Percentiles rank a stretch among this genome's conserved stretches.
Conservation (phyloP, 1,140 invertebrate species). For the Listronotus bonariensis region DNA sequence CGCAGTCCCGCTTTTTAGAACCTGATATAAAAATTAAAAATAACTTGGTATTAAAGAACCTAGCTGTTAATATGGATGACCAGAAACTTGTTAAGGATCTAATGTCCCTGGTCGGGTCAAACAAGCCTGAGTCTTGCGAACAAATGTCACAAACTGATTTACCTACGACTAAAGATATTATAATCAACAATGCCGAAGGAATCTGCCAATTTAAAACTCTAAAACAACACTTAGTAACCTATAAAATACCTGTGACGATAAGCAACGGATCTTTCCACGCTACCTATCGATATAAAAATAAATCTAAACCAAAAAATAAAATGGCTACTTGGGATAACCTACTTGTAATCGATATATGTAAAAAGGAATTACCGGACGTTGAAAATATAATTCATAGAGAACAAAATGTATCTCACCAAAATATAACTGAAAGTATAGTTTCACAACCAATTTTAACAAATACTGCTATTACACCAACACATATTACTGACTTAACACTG, state of each 20-base stretch:
- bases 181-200: conserved; percentile 4
- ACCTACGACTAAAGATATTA: conserved; percentile 24
- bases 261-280: conserved; percentile 26
- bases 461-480: no score
- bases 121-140: background rate
- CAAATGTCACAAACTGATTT: conserved; percentile 15
- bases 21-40: conserved; percentile 32
- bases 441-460: no score
- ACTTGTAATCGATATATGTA: background rate
- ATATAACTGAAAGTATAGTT: no score
- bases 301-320: background rate
- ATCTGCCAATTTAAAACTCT: conserved; percentile 34
- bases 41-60: background rate
- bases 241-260: conserved; percentile 38
- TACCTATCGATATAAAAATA: conserved; percentile 19
- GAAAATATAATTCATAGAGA: background rate
- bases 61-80: conserved; percentile 1
- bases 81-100: conserved; percentile 19
- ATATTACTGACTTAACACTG: no score
- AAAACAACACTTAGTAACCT: conserved; percentile 22
- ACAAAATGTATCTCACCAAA: no score
- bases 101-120: background rate
- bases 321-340: conserved; percentile 24
- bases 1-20: conserved; percentile 11
- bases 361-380: no score